Base-by-base conservation (phyloP, 2,797 vertebrate species). In the Tachyglossus aculeatus region DNA sequence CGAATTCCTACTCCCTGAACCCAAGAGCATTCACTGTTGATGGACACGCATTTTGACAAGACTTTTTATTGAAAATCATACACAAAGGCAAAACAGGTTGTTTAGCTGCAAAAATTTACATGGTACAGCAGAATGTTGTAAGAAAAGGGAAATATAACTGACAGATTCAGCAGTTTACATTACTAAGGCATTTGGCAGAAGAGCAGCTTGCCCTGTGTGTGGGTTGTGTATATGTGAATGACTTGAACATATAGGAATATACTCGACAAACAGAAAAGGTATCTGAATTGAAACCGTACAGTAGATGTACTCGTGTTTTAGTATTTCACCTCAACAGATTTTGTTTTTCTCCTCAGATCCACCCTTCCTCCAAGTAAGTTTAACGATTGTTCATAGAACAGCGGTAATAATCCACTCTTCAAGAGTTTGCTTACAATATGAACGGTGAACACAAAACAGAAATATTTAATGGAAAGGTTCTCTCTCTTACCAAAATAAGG, bases 341-440 rank as follows among this genome's bases (percentile, higher is more conserved):
- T 55, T 4, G 57, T 19, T 15, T 41, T 15, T 3, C 3, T 65
- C 47, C 37, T 50, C 71, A 58, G 68, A 71, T 81, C 73, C 54
- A 16, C 68, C 63, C 72, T 71, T 82, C 78, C 56, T 47, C 58
- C 67, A 87, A 72, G 61, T 41, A 57, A 75, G 24, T 58, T 85
- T 82, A 78, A 68, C 60, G 87, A 62, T 88, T 93, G 93, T 93
- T 93, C 92, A 93, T 58, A 91, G 92, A 94, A 93, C 91, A 93
- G 88, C 78, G 71, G 81, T 85, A 86, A 91, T 80, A 68, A 77
- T 87, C 72, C 82, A 91, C 92, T 92, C 91, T 88, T 92, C 92
- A 90, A 92, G 91, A 93, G 90, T 93, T 88, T 90, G 81, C 70
- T 88, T 87, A 89, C 74, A 85, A 75, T 52, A 76, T 52, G 67